phyloP scores from a whole-genome alignment of 1,140 invertebrate genomes.

The Thaumetopoea pityocampa region DNA sequence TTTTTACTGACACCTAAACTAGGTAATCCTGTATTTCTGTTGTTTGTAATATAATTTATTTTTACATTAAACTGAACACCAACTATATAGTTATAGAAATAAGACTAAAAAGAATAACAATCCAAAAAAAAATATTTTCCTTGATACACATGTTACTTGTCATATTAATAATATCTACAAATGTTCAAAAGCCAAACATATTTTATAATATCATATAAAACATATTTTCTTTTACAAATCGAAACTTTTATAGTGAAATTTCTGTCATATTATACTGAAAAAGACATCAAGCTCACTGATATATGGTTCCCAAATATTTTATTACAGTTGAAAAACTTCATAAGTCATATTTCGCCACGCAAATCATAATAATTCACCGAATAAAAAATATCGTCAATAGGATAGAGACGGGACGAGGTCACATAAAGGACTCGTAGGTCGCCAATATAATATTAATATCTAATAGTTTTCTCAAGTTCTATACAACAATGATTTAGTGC shows the following conservation, averaged over 20 bases:
- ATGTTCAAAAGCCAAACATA: too few species aligned
- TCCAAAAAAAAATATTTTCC: neutral
- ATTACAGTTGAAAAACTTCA: conserved; percentile 15
- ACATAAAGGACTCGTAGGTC: conserved; percentile 54
- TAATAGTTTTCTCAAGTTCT: conserved; percentile 69
- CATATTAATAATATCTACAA: too few species aligned
- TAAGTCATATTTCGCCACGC: conserved; percentile 36
- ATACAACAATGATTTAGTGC: conserved; percentile 68
- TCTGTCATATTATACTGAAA: conserved; percentile 5
- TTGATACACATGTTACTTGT: neutral
- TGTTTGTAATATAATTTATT: too few species aligned
- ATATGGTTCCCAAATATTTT: conserved; percentile 12
- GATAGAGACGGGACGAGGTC: conserved; percentile 20
- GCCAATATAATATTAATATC: conserved; percentile 67
- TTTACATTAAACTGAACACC: too few species aligned
- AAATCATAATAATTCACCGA: conserved; percentile 38
- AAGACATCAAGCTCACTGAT: conserved; percentile 8
- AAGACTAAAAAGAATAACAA: too few species aligned
- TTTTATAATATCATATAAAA: too few species aligned
- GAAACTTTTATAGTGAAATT: neutral
- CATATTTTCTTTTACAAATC: too few species aligned
- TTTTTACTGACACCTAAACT: too few species aligned
- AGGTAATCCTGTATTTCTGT: too few species aligned
- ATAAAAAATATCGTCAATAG: conserved; percentile 40
- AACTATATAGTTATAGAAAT: too few species aligned